Conservation (phyloP, 1,140 invertebrate species). For the Chelonus insularis region DNA sequence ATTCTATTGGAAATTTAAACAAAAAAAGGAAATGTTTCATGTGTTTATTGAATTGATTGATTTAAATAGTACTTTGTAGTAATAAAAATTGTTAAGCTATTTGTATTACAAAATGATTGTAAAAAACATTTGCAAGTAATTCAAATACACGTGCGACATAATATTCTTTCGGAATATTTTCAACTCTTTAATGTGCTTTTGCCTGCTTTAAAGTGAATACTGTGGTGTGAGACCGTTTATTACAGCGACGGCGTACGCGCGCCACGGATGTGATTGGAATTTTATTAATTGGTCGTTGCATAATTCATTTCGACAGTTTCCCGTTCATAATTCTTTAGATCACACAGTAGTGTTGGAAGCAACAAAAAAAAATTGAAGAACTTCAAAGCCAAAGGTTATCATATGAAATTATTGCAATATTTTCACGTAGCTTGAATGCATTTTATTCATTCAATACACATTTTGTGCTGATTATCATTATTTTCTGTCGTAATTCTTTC, state of each 20-base stretch:
- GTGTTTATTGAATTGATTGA: too few species aligned
- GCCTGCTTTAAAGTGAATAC: constrained; percentile 10
- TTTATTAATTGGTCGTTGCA: constrained; percentile 55
- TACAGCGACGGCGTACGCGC: constrained; percentile 40
- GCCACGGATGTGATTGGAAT: constrained; percentile 51
- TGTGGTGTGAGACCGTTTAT: constrained; percentile 39
- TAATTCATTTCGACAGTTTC: constrained; percentile 47
- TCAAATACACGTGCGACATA: neutral
- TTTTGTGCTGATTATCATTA: neutral
- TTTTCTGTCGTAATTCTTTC: neutral
- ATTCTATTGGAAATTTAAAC: too few species aligned
- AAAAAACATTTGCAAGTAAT: neutral
- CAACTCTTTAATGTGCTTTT: neutral
- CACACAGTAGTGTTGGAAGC: constrained; percentile 23
- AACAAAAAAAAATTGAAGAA: constrained; percentile 1
- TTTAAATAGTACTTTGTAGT: too few species aligned
- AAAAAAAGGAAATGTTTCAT: too few species aligned
- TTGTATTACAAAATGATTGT: neutral
- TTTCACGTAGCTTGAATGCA: too few species aligned
- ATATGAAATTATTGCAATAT: too few species aligned
- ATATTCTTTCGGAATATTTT: neutral
- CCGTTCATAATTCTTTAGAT: constrained; percentile 34
- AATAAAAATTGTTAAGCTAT: neutral
- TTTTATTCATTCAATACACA: neutral
- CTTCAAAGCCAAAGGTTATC: constrained; percentile 14